These are phyloP conservation scores for Orthonyx spaldingii DNA, from an alignment of 2,113 vertebrate species.

Conservation along the genomic window DNA sequence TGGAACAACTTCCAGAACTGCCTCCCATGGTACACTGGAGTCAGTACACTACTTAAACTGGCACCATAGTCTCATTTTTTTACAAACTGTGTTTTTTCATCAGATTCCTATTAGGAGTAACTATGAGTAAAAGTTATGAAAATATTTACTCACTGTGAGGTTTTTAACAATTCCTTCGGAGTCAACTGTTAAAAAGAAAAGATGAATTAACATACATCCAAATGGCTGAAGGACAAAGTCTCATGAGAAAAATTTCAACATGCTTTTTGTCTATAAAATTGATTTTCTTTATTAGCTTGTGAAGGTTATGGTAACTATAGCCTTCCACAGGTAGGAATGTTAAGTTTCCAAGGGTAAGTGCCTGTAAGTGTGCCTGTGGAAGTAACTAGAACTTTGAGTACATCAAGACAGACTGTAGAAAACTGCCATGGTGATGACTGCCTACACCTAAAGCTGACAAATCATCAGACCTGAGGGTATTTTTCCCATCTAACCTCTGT, in stretches of 20 bases:
- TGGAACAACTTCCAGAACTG: not conserved
- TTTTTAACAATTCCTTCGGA: slow-evolving; percentile 87
- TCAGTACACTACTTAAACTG: not conserved
- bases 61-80: not conserved
- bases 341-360: not conserved
- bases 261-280: not conserved
- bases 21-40: not conserved
- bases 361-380: not conserved
- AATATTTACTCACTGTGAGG: slow-evolving; percentile 85
- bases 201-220: not conserved
- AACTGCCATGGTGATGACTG: not conserved
- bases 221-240: not conserved
- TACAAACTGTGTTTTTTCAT: not conserved
- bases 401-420: not conserved
- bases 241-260: not conserved
- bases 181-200: slow-evolving; percentile 80
- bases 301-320: not conserved
- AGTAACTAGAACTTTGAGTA: not conserved
- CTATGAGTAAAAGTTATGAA: not conserved
- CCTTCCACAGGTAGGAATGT: not conserved
- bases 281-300: not conserved
- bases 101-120: not conserved
- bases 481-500: not conserved
- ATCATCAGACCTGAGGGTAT: not conserved
- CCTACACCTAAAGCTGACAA: not conserved